These are phyloP conservation scores for Epizoanthus rinbou DNA, from an alignment of 92 coral and sea anemone species.

Conservation along the genomic window DNA sequence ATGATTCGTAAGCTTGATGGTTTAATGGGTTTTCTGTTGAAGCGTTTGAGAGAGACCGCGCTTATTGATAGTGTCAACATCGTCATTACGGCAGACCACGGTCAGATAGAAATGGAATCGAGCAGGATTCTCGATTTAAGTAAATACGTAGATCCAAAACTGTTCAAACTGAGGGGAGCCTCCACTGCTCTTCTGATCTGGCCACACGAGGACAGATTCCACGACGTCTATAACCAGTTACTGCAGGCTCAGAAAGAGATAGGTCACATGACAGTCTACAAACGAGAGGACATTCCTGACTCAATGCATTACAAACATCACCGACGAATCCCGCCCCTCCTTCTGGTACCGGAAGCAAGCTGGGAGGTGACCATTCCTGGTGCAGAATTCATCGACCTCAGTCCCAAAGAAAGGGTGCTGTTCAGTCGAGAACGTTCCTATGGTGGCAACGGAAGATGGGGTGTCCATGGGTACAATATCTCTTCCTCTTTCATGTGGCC, in stretches of 20 bases:
- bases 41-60: conserved; percentile 41
- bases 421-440: background rate
- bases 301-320: conserved; percentile 61
- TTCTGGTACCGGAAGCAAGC: conserved; percentile 63
- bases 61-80: conserved; percentile 64
- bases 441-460: conserved; percentile 34
- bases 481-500: conserved; percentile 69
- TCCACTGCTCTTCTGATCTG: conserved; percentile 41
- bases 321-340: conserved; percentile 68
- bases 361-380: conserved; percentile 49
- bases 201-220: conserved; percentile 42
- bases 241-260: conserved; percentile 50
- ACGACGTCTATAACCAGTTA: conserved; percentile 45
- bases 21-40: conserved; percentile 67
- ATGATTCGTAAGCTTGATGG: conserved; percentile 46
- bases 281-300: conserved; percentile 75
- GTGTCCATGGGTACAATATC: conserved; percentile 64
- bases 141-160: conserved; percentile 48
- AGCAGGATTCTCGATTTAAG: conserved; percentile 62
- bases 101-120: conserved; percentile 61
- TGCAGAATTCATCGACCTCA: background rate
- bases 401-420: conserved; percentile 11
- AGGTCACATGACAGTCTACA: conserved; percentile 60
- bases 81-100: conserved; percentile 81
- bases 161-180: conserved; percentile 40